phyloP scores from a whole-genome alignment of 1,140 invertebrate species.

The Agrilus planipennis region DNA sequence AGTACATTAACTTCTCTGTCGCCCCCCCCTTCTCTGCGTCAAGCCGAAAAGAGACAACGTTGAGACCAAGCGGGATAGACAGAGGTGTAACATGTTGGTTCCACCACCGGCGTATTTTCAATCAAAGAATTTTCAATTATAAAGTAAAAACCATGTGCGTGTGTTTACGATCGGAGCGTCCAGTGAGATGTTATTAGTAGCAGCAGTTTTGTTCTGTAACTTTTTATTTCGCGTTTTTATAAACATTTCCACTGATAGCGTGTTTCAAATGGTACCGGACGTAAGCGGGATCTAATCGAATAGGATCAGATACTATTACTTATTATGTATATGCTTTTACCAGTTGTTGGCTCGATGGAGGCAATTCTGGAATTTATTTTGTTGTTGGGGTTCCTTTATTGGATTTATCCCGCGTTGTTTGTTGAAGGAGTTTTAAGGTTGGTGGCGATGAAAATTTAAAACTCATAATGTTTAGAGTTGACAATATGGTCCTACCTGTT shows the following conservation, averaged over 20 bases:
- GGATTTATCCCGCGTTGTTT: constrained; percentile 25
- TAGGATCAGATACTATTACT: constrained; percentile 1
- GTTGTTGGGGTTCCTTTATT: constrained; percentile 23
- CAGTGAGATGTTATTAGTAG: background rate
- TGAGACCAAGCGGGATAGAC: background rate
- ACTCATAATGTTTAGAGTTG: too few relatives aligned
- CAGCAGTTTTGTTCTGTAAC: background rate
- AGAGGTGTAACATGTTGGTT: background rate
- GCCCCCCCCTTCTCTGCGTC: background rate
- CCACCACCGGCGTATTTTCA: background rate
- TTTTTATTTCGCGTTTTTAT: background rate
- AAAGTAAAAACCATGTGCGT: background rate
- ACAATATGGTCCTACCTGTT: too few relatives aligned
- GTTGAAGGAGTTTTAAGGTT: constrained; percentile 18
- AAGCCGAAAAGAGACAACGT: constrained; percentile 2
- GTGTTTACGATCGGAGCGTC: background rate
- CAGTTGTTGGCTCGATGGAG: constrained; percentile 15
- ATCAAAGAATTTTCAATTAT: background rate
- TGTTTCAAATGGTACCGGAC: background rate
- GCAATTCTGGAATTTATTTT: constrained; percentile 20
- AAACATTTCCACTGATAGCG: background rate
- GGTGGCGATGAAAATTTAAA: constrained; percentile 4
- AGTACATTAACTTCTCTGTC: constrained; percentile 6
- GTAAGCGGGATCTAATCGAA: constrained; percentile 2
- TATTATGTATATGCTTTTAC: too few relatives aligned